Conservation (phyloP, 2,797 vertebrate species). For the Cryptoblepharus egeriae region DNA sequence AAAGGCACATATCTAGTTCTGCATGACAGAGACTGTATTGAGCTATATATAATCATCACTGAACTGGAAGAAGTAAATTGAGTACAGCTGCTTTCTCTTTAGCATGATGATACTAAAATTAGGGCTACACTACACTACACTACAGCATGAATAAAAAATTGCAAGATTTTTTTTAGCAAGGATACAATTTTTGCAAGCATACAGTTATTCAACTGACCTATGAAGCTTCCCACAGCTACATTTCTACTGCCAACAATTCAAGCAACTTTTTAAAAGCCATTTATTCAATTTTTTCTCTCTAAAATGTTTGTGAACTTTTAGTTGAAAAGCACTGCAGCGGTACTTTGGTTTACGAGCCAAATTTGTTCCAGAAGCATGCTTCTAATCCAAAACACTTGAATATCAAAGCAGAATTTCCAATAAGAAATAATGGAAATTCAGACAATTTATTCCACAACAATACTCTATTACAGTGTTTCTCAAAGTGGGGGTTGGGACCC, state of each 20-base stretch:
- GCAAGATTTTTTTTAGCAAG: background rate
- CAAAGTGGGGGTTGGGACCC: no score
- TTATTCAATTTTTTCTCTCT: no score
- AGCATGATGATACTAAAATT: background rate
- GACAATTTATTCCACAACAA: no score
- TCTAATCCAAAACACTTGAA: no score
- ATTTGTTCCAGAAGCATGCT: no score
- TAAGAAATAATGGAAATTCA: no score
- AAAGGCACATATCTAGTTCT: background rate
- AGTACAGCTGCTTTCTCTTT: background rate
- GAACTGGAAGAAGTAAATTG: slow-evolving; percentile 1
- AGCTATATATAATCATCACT: slow-evolving; percentile 1
- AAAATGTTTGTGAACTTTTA: no score
- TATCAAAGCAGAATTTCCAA: no score
- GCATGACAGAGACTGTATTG: background rate
- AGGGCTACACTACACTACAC: background rate
- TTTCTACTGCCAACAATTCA: background rate
- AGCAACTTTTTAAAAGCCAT: background rate
- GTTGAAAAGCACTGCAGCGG: no score
- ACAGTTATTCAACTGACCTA: background rate
- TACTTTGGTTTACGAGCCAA: no score
- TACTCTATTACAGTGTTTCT: no score
- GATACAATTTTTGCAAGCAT: background rate
- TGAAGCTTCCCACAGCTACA: background rate
- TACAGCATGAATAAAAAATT: background rate